phyloP scores from a whole-genome alignment of 2,888 invertebrate genomes.

The Phorcus lineatus region DNA sequence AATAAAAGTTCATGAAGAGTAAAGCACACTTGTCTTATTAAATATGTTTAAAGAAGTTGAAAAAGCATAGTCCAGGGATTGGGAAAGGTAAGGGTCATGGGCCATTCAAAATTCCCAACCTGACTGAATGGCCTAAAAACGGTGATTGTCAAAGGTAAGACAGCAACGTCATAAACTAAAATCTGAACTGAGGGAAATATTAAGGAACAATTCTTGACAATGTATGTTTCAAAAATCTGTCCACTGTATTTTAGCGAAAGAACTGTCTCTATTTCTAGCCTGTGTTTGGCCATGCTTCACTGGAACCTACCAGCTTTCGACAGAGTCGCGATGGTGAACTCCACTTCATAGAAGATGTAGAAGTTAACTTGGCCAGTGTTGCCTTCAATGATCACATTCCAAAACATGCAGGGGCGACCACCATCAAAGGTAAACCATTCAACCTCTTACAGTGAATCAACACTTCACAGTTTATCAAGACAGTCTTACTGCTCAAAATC shows the following conservation, averaged over 20 bases:
- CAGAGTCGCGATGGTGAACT: slow-evolving; percentile 71
- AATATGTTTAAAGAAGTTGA: too few relatives aligned
- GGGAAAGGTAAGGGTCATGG: too few relatives aligned
- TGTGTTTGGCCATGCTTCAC: slow-evolving; percentile 68
- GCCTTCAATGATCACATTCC: slow-evolving; percentile 62
- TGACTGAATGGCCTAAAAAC: too few relatives aligned
- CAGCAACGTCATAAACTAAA: too few relatives aligned
- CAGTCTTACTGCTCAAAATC: background rate
- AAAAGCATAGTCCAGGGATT: too few relatives aligned
- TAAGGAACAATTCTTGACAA: too few relatives aligned
- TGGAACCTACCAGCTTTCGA: slow-evolving; percentile 66
- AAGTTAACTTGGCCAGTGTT: slow-evolving; percentile 64
- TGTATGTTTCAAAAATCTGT: too few relatives aligned
- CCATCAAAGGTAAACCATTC: slow-evolving; percentile 66
- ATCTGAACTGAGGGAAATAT: too few relatives aligned
- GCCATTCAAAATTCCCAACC: too few relatives aligned
- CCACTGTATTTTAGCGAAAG: too few relatives aligned
- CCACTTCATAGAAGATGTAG: slow-evolving; percentile 70
- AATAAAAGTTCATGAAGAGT: background rate
- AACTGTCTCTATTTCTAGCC: slow-evolving; percentile 57
- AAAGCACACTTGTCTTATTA: background rate
- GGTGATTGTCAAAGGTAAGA: too few relatives aligned
- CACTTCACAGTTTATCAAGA: background rate
- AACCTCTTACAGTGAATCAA: too few relatives aligned
- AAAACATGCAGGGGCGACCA: slow-evolving; percentile 63